Base-by-base conservation (phyloP, 1,140 invertebrate species). In the Glomeris maerens region DNA sequence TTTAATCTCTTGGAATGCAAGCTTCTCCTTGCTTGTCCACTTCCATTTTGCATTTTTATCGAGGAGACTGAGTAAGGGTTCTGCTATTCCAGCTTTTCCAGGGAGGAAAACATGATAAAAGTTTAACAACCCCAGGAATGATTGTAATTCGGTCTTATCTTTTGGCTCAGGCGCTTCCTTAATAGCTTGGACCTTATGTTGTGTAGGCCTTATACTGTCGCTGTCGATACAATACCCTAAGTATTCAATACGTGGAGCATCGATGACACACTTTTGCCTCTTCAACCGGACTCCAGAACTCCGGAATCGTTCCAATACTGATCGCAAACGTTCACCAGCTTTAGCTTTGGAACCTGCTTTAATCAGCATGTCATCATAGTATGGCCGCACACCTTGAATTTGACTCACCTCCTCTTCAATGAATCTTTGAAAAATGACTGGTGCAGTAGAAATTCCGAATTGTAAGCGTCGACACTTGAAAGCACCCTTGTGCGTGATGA, bases 1-100 rank as follows among this genome's bases (percentile, higher is more conserved):
- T 54, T 64, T 65, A 0, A 66, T 29, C 22, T 54, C 42, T 2
- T 55, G 21, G 56, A 69, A 68, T 28, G 59, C 55, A 27, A 42
- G 38, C 28, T 27, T 1, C 41, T 52, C 42, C 56, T 40, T 1
- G 40, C 40, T 47, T 52, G 47, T 4, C 52, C 52, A 54, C 2
- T 27, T 55, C 49, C 55, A 58, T 39, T 45, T 38, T 0, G 23
- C 29, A 10, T 47, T 36, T 46, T 57, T 50, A 17, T 41, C 2
- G 1, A 46, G n/a, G 20, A 58, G 44, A 10, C 39, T 27, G 49
- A 52, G 20, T 5, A 58, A 41, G 14, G 58, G 58, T 13, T 38
- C 40, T 0, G 36, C 21, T 5, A 49, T 2, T 4, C 27, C 49
- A 4, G 55, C 26, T 2, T 54, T 27, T 14, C 47, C 10, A 1